Evolutionary conservation across 2,113 vertebrate species (phyloP), one percentile per base, ranked within the genome.

Genomic region (Vidua macroura): DNA sequence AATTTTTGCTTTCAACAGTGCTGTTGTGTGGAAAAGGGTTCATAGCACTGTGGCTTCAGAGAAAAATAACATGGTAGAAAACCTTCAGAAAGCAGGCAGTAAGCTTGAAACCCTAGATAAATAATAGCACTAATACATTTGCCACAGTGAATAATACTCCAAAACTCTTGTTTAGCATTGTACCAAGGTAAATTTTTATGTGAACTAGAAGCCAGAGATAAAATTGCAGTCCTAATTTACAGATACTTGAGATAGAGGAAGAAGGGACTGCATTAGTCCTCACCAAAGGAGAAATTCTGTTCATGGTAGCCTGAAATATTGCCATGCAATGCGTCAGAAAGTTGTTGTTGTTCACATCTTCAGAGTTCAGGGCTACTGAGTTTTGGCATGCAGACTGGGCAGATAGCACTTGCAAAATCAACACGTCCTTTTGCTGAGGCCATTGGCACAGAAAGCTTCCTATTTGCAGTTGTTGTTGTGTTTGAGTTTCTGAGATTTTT

Each of bases 181-280:
- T 91, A 70, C 91, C 52, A 80, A 6, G 77, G 37, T 84, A 74
- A 62, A 83, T 85, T 43, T 48, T 83, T 49, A 43, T 55, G 24
- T 69, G 76, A 96, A 93, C 72, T 37, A 90, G 75, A 91, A 92
- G 37, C 79, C 33, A 33, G 41, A 78, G 75, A 87, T 93, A 85
- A 91, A 81, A 79, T 88, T 92, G 88, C 74, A 37, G 9, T 74
- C 51, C 91, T 79, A 83, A 89, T 88, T 90, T 91, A 80, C 72
- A 62, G 72, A 41, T 88, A 59, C 27, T 81, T 86, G 79, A 91
- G 75, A 66, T 3, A 4, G 39, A 70, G 41, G 33, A 56, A 80
- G 52, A 77, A 59, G 30, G 35, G 43, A 74, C n/a, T 64, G 44
- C 31, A 41, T 86, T 84, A 92, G 70, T 89, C 77, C 83, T 70